A percentile compares a stretch with the other conserved stretches of the same genome.
Evolutionary conservation across 2,113 vertebrate species (phyloP).

Genomic region (Indri indri): DNA sequence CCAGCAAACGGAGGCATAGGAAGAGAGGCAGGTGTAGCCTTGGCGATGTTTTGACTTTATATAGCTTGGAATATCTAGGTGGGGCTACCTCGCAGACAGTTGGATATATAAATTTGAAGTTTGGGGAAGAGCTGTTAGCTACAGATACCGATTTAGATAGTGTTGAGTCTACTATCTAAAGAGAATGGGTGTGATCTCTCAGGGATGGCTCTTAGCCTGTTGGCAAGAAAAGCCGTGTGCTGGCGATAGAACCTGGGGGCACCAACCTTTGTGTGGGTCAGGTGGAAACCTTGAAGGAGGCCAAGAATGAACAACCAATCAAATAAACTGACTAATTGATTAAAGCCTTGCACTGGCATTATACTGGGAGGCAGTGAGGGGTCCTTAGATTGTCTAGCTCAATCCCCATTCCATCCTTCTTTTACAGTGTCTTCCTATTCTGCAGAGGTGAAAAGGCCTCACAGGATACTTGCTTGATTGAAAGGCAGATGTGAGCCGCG

Average conservation of each 20-base stretch:
- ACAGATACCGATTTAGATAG: not conserved
- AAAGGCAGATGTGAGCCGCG: not conserved
- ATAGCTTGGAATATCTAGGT: not conserved
- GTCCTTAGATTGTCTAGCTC: not conserved
- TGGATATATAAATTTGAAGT: not conserved
- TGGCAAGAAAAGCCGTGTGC: not conserved
- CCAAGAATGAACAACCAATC: not conserved
- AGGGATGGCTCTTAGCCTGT: not conserved
- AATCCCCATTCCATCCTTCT: not conserved
- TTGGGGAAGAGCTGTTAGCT: not conserved
- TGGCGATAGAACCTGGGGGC: not conserved
- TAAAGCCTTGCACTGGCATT: not conserved
- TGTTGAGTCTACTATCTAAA: not conserved
- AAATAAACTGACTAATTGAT: not conserved
- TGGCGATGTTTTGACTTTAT: not conserved
- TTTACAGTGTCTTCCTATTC: not conserved
- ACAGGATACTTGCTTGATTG: not conserved
- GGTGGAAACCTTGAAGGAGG: not conserved
- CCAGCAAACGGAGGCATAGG: not conserved
- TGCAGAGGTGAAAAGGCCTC: not conserved
- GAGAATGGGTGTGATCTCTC: not conserved
- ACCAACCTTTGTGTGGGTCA: not conserved
- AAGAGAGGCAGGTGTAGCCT: not conserved
- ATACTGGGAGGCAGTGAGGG: not conserved
- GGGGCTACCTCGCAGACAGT: not conserved